Evolutionary conservation across 2,888 invertebrate species (phyloP).

Genomic region (Neocrepidodera transversa): DNA sequence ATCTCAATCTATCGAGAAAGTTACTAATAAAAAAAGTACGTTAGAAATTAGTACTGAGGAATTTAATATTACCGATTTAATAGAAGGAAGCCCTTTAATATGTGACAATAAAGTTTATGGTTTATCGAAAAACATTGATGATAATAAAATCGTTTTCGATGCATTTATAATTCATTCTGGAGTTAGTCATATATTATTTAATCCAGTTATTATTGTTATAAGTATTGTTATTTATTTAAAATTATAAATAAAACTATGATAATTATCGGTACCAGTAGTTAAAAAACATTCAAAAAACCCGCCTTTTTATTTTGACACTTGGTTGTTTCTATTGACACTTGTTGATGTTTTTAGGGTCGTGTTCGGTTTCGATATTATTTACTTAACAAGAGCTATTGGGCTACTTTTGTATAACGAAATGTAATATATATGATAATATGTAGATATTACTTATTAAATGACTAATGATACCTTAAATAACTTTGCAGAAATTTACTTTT

Average conservation of each 20-base stretch:
- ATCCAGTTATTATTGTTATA: not conserved
- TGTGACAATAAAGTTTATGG: slow-evolving; percentile 42
- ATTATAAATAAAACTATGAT: not conserved
- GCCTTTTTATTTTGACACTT: no score
- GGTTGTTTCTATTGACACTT: no score
- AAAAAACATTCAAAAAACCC: no score
- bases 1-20: slow-evolving; percentile 8
- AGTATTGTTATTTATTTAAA: slow-evolving; percentile 4
- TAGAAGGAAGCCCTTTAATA: slow-evolving; percentile 41
- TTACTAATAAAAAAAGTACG: not conserved
- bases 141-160: slow-evolving; percentile 28
- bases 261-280: no score
- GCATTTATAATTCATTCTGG: slow-evolving; percentile 17
- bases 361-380: no score
- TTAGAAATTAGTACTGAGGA: slow-evolving; percentile 7
- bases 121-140: slow-evolving; percentile 36
- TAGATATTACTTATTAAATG: no score
- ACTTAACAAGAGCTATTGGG: no score
- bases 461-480: no score
- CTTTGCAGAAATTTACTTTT: no score
- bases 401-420: no score
- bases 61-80: slow-evolving; percentile 25
- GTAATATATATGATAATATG: no score
- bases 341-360: no score
- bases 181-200: not conserved